Conservation (phyloP, 2,113 vertebrate species). For the Tricholaema leucomelas region DNA sequence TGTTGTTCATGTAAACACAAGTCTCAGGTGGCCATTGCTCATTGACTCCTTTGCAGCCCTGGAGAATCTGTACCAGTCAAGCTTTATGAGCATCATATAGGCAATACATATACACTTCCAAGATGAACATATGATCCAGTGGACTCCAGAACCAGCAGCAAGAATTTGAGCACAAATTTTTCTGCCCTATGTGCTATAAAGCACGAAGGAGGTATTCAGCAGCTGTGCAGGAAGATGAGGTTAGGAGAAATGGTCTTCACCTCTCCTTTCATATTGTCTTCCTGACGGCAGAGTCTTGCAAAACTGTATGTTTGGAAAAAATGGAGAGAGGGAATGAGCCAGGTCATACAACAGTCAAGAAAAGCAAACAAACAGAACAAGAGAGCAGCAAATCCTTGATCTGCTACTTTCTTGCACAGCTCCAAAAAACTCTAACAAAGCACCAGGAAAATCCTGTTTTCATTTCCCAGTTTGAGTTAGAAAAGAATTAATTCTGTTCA, state of each 20-base stretch:
- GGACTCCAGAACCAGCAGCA: neutral
- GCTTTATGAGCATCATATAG: neutral
- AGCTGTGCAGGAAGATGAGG: neutral
- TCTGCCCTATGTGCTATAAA: neutral
- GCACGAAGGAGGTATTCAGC: neutral
- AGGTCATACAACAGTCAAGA: neutral
- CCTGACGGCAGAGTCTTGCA: neutral
- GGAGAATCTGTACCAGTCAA: neutral
- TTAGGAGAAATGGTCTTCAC: neutral
- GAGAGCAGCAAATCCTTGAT: neutral
- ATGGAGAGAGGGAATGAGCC: neutral
- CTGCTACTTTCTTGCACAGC: neutral
- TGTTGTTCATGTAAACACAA: neutral
- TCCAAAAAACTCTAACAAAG: neutral
- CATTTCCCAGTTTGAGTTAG: neutral
- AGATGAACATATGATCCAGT: neutral
- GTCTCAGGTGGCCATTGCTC: neutral
- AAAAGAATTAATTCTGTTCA: no score
- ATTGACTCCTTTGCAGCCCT: neutral
- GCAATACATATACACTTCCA: fast-evolving
- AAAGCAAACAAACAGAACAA: neutral
- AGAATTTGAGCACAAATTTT: neutral
- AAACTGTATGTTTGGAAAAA: neutral
- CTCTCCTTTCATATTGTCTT: neutral
- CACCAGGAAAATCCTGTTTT: neutral